Conservation (phyloP, 2,888 invertebrate genomes). For the Seira musarum region DNA sequence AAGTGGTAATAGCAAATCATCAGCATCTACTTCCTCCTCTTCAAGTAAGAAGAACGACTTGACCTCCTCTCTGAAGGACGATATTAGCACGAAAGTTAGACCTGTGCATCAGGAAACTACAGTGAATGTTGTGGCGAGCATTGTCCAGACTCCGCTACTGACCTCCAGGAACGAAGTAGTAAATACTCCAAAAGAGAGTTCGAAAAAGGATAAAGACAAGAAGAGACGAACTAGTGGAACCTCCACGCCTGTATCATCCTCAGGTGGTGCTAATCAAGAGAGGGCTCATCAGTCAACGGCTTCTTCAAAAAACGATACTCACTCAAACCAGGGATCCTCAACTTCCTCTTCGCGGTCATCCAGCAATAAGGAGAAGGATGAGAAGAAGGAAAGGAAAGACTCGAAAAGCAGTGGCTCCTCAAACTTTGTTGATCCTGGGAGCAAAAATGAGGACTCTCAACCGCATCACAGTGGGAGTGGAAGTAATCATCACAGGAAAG, state of each 20-base stretch:
- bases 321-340: slow-evolving; percentile 51
- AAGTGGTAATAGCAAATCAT: slow-evolving; percentile 22
- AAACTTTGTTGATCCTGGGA: slow-evolving; percentile 69
- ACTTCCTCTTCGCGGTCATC: slow-evolving; percentile 57
- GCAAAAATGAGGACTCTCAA: slow-evolving; percentile 72
- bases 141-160: slow-evolving; percentile 55
- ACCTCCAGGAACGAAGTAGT: slow-evolving; percentile 58
- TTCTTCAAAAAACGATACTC: slow-evolving; percentile 56
- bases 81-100: slow-evolving; percentile 58
- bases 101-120: slow-evolving; percentile 66
- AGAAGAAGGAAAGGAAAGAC: slow-evolving; percentile 72
- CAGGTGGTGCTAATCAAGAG: slow-evolving; percentile 20
- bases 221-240: slow-evolving; percentile 62
- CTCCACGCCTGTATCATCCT: slow-evolving; percentile 50
- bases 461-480: slow-evolving; percentile 65
- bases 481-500: slow-evolving; percentile 59
- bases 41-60: slow-evolving; percentile 53
- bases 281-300: slow-evolving; percentile 33
- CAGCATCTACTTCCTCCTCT: background rate
- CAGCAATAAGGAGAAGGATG: slow-evolving; percentile 71
- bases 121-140: slow-evolving; percentile 67
- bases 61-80: slow-evolving; percentile 57
- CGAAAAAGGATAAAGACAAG: slow-evolving; percentile 66
- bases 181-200: slow-evolving; percentile 58
- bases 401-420: slow-evolving; percentile 70